Evolutionary conservation across 2,113 vertebrate genomes (phyloP), one percentile per base, ranked within the genome.

Genomic region (Mellivora capensis): DNA sequence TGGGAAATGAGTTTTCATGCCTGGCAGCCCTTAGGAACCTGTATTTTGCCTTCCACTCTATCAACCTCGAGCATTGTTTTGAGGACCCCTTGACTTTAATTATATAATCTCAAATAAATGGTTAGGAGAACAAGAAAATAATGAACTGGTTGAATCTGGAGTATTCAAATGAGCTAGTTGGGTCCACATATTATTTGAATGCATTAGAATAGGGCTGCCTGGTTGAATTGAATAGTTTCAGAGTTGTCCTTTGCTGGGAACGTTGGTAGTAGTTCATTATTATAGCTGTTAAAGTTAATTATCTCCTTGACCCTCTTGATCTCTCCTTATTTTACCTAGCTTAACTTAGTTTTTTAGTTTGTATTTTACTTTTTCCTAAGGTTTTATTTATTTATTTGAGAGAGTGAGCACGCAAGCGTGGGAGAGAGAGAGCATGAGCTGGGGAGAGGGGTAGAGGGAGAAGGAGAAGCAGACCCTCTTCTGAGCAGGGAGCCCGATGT

Each of bases 241-340:
- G 92, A 87, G 49, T 84, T 39, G 23, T 71, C 23, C 44, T 93
- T 97, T 94, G 27, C 67, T 87, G 37, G 44, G 23, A 94, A 86
- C 7, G 14, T 76, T 91, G 44, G 42, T 52, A 52, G 37, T 9
- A 84, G 37, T 83, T 93, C 44, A 42, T 91, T 84, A 72, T 54
- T 47, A 39, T 37, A 74, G 34, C 54, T 5, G 7, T 91, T 86
- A 83, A 84, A 87, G 8, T 72, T 90, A 59, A 57, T 96, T 76
- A n/a, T 49, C 44, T 93, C 95, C 54, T 93, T 93, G 83, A 77
- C 61, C 59, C 6, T 59, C 15, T 69, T 72, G 42, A 8, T 87
- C 25, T 62, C 85, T 12, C 14, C 52, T 91, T 29, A 64, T 71
- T 87, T 91, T 89, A 91, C 25, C 42, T 71, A 44, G n/a, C 80